Conservation (phyloP, 2,113 vertebrate genomes). For the Gymnocephalus cernua region DNA sequence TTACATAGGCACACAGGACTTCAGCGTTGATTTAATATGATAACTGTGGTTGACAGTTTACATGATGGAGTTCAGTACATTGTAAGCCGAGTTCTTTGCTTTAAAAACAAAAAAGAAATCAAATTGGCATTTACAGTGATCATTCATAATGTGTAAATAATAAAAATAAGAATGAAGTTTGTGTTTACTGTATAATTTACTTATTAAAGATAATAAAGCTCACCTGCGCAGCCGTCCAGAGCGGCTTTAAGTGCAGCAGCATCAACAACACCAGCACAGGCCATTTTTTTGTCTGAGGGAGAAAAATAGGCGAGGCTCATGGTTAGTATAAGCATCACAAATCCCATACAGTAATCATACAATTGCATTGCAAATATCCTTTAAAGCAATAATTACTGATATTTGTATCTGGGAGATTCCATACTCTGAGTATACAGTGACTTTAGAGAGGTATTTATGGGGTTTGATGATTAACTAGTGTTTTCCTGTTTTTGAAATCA, state of each 20-base stretch:
- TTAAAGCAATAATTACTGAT: not conserved
- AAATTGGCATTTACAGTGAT: not conserved
- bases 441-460: not conserved
- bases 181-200: not conserved
- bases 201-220: conserved; percentile 28
- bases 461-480: not conserved
- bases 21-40: conserved; percentile 21
- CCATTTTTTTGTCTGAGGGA: conserved; percentile 79
- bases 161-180: not conserved
- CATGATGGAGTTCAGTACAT: not conserved
- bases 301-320: conserved; percentile 24
- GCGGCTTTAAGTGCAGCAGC: conserved; percentile 85
- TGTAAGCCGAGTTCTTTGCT: no score
- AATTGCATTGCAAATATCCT: not conserved
- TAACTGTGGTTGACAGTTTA: conserved; percentile 15
- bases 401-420: not conserved
- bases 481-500: not conserved
- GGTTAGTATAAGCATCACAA: conserved; percentile 16
- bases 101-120: no score
- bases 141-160: not conserved
- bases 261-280: conserved; percentile 81
- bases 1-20: conserved; percentile 2
- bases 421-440: not conserved
- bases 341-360: not conserved
- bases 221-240: conserved; percentile 84